A percentile compares a stretch with the other conserved stretches of the same genome.
Conservation (phyloP, 2,797 vertebrate genomes). For the Sitta carolinensis region DNA sequence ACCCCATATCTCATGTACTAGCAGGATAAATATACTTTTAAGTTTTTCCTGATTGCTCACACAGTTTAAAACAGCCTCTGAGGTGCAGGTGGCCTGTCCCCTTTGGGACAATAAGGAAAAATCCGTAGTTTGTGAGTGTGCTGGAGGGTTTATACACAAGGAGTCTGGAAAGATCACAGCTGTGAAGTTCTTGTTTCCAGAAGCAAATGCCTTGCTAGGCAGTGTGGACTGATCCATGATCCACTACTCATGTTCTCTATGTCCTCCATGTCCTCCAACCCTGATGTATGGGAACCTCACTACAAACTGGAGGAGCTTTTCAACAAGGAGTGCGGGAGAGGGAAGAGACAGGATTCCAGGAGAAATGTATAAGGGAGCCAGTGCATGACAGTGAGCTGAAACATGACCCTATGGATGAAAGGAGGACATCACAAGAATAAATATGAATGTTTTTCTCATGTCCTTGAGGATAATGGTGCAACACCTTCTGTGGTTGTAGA, state of each 20-base stretch:
- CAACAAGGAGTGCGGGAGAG: not conserved
- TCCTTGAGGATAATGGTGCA: not conserved
- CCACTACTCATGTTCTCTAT: not conserved
- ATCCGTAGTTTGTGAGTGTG: not conserved
- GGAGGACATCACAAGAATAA: not conserved
- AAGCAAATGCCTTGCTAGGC: accelerated
- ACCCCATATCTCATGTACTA: not conserved
- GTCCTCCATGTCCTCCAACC: not conserved
- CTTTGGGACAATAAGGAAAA: not conserved
- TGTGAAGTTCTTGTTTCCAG: not conserved
- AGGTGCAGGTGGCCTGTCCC: not conserved
- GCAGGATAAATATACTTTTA: not conserved
- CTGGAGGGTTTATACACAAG: not conserved
- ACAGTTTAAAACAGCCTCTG: not conserved
- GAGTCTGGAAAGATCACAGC: not conserved
- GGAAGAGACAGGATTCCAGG: not conserved
- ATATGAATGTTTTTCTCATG: not conserved
- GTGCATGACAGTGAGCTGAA: not conserved
- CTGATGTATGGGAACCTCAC: not conserved
- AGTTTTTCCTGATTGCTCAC: not conserved
- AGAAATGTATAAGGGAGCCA: not conserved
- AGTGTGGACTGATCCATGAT: not conserved
- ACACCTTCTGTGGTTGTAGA: not conserved
- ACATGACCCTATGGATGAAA: not conserved
- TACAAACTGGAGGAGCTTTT: not conserved